phyloP scores from a whole-genome alignment of 2,113 vertebrate species.

The Nestor notabilis region DNA sequence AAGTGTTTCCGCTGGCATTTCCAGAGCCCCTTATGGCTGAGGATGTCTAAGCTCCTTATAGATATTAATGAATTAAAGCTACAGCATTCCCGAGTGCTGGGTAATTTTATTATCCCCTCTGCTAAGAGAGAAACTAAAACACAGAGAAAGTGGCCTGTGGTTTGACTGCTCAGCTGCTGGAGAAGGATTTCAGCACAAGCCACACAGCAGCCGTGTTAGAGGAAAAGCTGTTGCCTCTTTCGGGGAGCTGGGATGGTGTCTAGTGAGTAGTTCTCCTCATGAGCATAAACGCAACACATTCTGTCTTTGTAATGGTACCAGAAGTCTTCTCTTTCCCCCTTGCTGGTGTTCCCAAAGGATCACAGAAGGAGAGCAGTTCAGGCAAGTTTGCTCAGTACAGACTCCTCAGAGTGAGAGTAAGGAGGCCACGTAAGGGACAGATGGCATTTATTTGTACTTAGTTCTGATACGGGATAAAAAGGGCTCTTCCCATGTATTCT shows the following conservation, averaged over 20 bases:
- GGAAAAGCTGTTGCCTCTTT: neutral
- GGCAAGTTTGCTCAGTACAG: neutral
- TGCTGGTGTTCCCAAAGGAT: neutral
- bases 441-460: neutral
- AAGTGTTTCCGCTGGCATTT: neutral
- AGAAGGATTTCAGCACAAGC: neutral
- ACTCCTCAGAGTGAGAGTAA: neutral
- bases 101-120: constrained; percentile 44
- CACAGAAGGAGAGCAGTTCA: neutral
- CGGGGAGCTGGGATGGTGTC: rapidly evolving
- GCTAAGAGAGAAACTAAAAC: neutral
- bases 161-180: constrained; percentile 6
- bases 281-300: neutral
- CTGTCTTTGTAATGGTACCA: neutral
- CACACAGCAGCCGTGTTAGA: neutral
- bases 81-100: neutral
- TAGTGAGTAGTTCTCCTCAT: neutral
- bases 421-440: neutral
- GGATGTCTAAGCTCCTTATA: constrained; percentile 22
- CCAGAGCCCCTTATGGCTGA: neutral
- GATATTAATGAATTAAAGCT: constrained; percentile 44
- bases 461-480: neutral
- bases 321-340: neutral
- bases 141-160: neutral
- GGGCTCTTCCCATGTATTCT: neutral